Conservation (phyloP, 2,113 vertebrate species). For the Bucco capensis region DNA sequence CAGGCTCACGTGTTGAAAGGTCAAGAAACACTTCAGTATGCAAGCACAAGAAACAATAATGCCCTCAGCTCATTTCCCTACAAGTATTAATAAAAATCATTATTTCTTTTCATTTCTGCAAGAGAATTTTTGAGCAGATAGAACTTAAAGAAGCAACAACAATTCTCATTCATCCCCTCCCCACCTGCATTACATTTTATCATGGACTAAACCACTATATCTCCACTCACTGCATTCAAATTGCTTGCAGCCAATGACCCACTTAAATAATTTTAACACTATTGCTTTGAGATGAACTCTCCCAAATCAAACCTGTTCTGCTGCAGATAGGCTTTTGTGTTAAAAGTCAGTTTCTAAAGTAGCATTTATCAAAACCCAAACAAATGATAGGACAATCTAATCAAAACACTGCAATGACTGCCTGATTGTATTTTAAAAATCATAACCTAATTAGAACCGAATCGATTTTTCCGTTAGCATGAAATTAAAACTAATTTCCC, state of each 20-base stretch:
- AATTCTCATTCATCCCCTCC: background rate
- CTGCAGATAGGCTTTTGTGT: constrained; percentile 30
- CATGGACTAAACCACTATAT: background rate
- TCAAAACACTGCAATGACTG: constrained; percentile 70
- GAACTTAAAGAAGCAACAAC: background rate
- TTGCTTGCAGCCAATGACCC: background rate
- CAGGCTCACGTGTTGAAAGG: background rate
- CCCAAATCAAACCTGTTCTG: constrained; percentile 2
- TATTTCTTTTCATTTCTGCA: background rate
- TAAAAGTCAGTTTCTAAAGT: constrained; percentile 55
- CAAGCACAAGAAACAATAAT: background rate
- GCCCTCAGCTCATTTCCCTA: background rate
- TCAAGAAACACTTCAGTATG: background rate
- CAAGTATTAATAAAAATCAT: background rate
- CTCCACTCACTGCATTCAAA: background rate
- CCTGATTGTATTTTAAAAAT: constrained; percentile 71
- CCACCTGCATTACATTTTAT: background rate
- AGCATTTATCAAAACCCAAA: constrained; percentile 63
- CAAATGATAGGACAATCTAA: constrained; percentile 69
- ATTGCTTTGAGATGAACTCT: background rate
- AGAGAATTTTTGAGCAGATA: background rate
- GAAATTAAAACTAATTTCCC: constrained; percentile 74
- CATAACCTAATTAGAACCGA: constrained; percentile 69
- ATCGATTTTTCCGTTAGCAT: constrained; percentile 73
- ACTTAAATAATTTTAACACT: background rate